A percentile compares a stretch with the other conserved stretches of the same genome.
These are phyloP conservation scores for Brachyhypopomus gauderio DNA, from an alignment of 2,113 vertebrate species.

Conservation along the genomic window DNA sequence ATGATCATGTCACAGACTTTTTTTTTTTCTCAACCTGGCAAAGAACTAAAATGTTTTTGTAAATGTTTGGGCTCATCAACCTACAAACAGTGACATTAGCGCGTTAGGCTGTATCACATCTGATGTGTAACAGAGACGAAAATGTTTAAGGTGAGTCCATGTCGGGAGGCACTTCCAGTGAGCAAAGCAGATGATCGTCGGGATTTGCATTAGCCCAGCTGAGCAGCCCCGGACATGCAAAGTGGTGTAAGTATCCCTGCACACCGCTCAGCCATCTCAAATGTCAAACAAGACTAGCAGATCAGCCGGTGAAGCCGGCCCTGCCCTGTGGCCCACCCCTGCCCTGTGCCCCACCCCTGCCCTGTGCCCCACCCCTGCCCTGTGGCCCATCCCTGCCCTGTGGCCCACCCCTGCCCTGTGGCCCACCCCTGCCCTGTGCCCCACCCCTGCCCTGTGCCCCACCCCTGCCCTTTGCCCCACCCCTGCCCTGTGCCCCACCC, in stretches of 20 bases:
- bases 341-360: no score
- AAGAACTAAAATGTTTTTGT: constrained; percentile 23
- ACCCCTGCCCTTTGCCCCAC: no score
- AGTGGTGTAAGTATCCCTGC: constrained; percentile 45
- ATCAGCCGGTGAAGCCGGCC: constrained; percentile 38
- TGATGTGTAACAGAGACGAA: background rate
- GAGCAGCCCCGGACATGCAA: constrained; percentile 2
- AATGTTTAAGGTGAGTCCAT: background rate
- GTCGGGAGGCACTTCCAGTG: background rate
- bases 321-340: constrained; percentile 46
- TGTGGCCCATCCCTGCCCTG: constrained; percentile 34
- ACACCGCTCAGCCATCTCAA: constrained; percentile 50
- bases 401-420: constrained; percentile 40
- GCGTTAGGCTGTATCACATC: background rate
- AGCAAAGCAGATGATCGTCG: background rate
- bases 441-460: constrained; percentile 49
- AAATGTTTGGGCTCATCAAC: background rate
- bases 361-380: constrained; percentile 47
- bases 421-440: constrained; percentile 40
- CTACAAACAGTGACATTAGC: background rate
- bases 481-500: no score
- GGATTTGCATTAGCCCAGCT: background rate
- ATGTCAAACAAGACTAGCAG: constrained; percentile 58
- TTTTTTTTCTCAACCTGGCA: background rate
- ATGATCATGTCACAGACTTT: constrained; percentile 29